Evolutionary conservation across 37 sponge, comb jelly and placozoan genomes (phyloP).

Genomic region (Aphrocallistes beatrix): DNA sequence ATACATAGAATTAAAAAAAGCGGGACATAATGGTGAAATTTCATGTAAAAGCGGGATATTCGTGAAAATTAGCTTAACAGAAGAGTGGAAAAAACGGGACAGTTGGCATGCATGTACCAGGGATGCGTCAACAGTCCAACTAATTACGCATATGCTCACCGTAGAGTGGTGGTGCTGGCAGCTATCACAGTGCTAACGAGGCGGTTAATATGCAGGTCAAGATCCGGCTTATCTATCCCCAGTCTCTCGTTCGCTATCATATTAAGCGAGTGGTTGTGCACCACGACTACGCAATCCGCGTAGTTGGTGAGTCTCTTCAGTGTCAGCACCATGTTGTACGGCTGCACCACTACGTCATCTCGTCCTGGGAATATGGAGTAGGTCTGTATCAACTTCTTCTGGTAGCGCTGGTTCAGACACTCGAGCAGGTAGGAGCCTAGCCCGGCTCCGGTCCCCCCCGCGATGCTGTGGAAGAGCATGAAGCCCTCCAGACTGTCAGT

Average conservation of each 20-base stretch:
- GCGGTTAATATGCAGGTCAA: slow-evolving; percentile 71
- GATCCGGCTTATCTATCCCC: slow-evolving; percentile 77
- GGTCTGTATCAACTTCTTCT: slow-evolving; percentile 92
- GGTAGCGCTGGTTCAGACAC: slow-evolving; percentile 80
- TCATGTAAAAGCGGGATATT: too few relatives aligned
- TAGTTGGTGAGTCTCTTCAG: slow-evolving; percentile 85
- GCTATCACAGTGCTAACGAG: slow-evolving; percentile 96
- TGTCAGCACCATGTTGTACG: slow-evolving; percentile 96
- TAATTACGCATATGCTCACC: too few relatives aligned
- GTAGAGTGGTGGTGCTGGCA: slow-evolving; percentile 85
- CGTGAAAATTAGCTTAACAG: too few relatives aligned
- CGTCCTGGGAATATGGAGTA: slow-evolving; percentile 95
- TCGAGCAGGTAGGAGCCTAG: slow-evolving; percentile 90
- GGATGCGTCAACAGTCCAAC: too few relatives aligned
- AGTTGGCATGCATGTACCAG: too few relatives aligned
- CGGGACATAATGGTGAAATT: too few relatives aligned
- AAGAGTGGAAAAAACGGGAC: too few relatives aligned
- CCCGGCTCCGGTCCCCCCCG: slow-evolving; percentile 97
- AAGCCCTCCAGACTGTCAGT: slow-evolving; percentile 99
- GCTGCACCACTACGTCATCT: slow-evolving; percentile 98
- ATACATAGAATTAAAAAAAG: too few relatives aligned
- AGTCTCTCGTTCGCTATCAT: slow-evolving; percentile 89
- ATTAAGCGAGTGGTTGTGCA: slow-evolving; percentile 94
- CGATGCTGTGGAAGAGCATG: slow-evolving; percentile 87
- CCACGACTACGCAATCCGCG: slow-evolving; percentile 94